phyloP scores from a whole-genome alignment of 1,140 invertebrate species.

The Archegozetes longisetosus region DNA sequence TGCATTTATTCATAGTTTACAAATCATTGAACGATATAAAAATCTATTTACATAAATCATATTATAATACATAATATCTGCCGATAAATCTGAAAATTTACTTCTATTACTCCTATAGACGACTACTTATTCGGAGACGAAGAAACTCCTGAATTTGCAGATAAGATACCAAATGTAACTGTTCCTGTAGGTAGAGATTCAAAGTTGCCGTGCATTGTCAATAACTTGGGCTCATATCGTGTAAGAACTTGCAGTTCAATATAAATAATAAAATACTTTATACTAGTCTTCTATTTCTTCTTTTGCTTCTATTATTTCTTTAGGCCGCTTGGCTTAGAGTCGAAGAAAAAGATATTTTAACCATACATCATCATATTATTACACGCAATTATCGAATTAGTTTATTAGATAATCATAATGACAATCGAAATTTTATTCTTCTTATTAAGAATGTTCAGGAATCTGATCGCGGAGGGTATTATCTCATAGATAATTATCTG shows the following conservation, averaged over 20 bases:
- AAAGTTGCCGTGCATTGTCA: slow-evolving; percentile 67
- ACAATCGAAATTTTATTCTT: slow-evolving; percentile 46
- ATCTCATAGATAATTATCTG: background rate
- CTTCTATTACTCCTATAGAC: background rate
- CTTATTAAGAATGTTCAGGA: slow-evolving; percentile 69
- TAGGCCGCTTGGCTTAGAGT: slow-evolving; percentile 71
- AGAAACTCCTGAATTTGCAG: slow-evolving; percentile 49
- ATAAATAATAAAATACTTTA: background rate
- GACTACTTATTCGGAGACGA: background rate
- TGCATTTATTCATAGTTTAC: too few species aligned
- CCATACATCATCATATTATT: slow-evolving; percentile 75
- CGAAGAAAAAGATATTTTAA: slow-evolving; percentile 79
- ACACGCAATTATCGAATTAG: slow-evolving; percentile 77
- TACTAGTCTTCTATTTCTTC: background rate
- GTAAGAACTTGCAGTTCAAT: slow-evolving; percentile 37
- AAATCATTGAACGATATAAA: too few species aligned
- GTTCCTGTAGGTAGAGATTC: slow-evolving; percentile 70
- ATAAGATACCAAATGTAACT: slow-evolving; percentile 70
- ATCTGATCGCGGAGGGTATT: slow-evolving; percentile 11
- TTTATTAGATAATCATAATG: slow-evolving; percentile 51
- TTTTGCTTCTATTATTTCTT: background rate
- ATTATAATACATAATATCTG: too few species aligned
- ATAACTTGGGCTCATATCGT: slow-evolving; percentile 70
- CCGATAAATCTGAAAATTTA: too few species aligned
- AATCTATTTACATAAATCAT: too few species aligned